These are phyloP conservation scores for Brenthis hecate DNA, from an alignment of 2,888 invertebrate species.

Conservation along the genomic window DNA sequence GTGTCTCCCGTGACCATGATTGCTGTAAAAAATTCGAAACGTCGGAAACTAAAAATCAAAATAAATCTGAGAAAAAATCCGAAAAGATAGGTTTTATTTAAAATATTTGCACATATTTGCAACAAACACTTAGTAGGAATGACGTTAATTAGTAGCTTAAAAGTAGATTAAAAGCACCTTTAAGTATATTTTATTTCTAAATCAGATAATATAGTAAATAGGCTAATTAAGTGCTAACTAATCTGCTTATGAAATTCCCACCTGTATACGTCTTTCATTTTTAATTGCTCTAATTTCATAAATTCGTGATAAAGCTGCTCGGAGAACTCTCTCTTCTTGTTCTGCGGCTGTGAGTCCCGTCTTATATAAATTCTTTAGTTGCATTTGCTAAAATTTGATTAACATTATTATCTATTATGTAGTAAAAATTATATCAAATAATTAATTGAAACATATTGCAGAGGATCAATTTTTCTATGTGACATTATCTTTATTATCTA, in stretches of 20 bases:
- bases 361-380: slow-evolving; percentile 90
- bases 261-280: slow-evolving; percentile 93
- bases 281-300: slow-evolving; percentile 94
- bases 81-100: not conserved
- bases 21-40: too few species aligned
- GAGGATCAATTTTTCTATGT: too few species aligned
- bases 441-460: too few species aligned
- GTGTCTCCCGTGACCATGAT: too few species aligned
- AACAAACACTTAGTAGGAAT: too few species aligned
- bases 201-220: not conserved
- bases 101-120: not conserved
- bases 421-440: too few species aligned
- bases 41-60: too few species aligned
- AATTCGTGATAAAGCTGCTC: slow-evolving; percentile 92
- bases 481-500: too few species aligned
- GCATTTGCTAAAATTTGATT: slow-evolving; percentile 69
- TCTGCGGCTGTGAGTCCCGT: slow-evolving; percentile 91
- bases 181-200: not conserved
- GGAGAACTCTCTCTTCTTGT: slow-evolving; percentile 91
- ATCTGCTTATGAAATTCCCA: slow-evolving; percentile 43
- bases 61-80: too few species aligned
- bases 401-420: too few species aligned
- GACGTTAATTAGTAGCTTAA: too few species aligned
- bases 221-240: not conserved
- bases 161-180: too few species aligned